Evolutionary conservation across 2,113 vertebrate species (phyloP).

Genomic region (Sceloporus tristichus): DNA sequence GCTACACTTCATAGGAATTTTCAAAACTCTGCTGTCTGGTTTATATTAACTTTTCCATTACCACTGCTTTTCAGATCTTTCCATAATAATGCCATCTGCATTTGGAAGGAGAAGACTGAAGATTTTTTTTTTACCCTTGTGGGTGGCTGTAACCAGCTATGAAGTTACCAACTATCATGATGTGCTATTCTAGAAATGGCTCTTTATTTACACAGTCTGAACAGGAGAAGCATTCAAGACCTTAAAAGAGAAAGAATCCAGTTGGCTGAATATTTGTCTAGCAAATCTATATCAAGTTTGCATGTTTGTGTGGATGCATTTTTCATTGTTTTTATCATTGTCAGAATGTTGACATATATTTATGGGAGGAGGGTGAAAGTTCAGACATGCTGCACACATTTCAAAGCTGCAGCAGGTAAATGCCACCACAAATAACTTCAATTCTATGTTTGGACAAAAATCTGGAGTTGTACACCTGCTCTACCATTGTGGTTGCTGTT

Average conservation of each 20-base stretch:
- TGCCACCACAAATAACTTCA: not conserved
- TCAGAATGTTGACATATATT: not conserved
- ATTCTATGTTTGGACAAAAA: not conserved
- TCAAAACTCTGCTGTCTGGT: slow-evolving; percentile 55
- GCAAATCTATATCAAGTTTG: not conserved
- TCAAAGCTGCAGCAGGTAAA: not conserved
- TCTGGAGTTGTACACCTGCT: too few relatives aligned
- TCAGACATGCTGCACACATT: not conserved
- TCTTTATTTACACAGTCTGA: not conserved
- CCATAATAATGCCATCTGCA: slow-evolving; percentile 48
- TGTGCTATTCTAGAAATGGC: not conserved
- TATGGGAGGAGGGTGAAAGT: too few relatives aligned
- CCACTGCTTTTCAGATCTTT: slow-evolving; percentile 18
- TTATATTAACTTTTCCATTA: slow-evolving; percentile 60
- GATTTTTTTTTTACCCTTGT: not conserved
- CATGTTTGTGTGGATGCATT: slow-evolving; percentile 2
- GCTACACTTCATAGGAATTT: slow-evolving; percentile 57
- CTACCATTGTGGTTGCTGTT: too few relatives aligned
- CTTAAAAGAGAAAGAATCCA: not conserved
- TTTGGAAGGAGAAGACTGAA: slow-evolving; percentile 27
- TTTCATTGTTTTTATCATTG: not conserved
- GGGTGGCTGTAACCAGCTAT: slow-evolving; percentile 7
- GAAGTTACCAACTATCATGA: not conserved
- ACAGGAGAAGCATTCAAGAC: slow-evolving; percentile 9
- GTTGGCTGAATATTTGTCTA: not conserved